Base-by-base conservation (phyloP, 2,797 vertebrate species). In the Petrocephalus sullivani region DNA sequence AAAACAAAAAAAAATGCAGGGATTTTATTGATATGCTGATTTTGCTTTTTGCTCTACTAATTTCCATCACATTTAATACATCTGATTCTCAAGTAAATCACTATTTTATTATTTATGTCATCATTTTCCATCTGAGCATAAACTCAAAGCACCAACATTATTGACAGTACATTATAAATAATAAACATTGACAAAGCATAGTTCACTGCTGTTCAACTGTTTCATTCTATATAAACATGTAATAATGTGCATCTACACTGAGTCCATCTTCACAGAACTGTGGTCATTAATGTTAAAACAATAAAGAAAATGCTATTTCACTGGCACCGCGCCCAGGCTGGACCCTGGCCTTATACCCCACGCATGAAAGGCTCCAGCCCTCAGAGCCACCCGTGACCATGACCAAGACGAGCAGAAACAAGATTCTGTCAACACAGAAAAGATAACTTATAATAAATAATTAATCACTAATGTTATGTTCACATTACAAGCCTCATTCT, bases 11-110 rank as follows among this genome's bases (percentile, higher is more conserved):
- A 81, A 81, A 49, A 81, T 81, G 41, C 75, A 81, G 7, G 19
- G 19, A n/a, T 81, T 81, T 81, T n/a, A 81, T n/a, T 81, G 41
- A 81, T 81, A n/a, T 81, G 75, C 75, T 49, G 37, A 81, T 81
- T 81, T 81, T 1, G 37, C 37, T 49, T 81, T 81, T 81, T 49
- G 7, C 41, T 16, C 2, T 81, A 46, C 14, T 81, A 81, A 46
- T 46, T 81, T 81, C 75, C 75, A 49, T 19, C 6, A 41, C 1
- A 81, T 81, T 19, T 46, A 46, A 41, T n/a, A 14, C 71, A 46
- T 78, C 71, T 46, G 19, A 41, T 81, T 49, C 37, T 81, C 19
- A 49, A 81, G 37, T n/a, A 81, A 81, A 81, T 81, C 41, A 81
- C 37, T 81, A 81, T 49, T n/a, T 49, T 16, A 81, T 81, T 71